Base-by-base conservation (phyloP, 2,888 invertebrate genomes). In the Drosophila picticornis region DNA sequence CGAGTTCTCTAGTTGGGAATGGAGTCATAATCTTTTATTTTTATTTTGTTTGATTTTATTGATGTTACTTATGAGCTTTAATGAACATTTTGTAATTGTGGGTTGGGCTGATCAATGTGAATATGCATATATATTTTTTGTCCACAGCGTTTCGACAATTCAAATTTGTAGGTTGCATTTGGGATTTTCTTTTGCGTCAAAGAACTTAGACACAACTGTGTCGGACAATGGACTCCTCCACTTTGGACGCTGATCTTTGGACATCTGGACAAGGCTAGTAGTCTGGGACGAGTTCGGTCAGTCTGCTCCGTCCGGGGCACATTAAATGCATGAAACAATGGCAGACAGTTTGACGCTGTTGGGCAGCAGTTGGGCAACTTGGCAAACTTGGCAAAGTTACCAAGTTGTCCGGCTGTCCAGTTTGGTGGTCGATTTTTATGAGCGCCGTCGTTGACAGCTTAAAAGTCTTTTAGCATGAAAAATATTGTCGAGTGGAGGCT, bases 391-490 rank as follows among this genome's bases (percentile, higher is more conserved):
- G 61, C 51, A 53, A 52, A 75, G 59, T 53, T 71, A 25, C 46
- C 46, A 46, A 46, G 71, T 70, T 55, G 38, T 55, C 55, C 34
- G 51, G 34, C 61, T 62, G 72, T 77, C 69, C 71, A 60, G 75
- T 71, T 77, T 60, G 90, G 86, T 85, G 86, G 88, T 81, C 86
- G 76, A 87, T 90, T 88, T 87, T 87, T 87, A 87, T 90, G 86
- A 90, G 85, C 88, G 75, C 61, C 75, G 83, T 64, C 72, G 86
- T 75, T 87, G 86, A 87, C 86, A 87, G 90, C 86, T 87, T 87
- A 87, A 87, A 87, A 87, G 86, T 81, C 88, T 87, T 86, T 88
- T 88, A 90, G 86, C 86, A 85, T 85, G 86, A 72, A 89, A 86
- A 86, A 86, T 86, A 89, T 82, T 78, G 83, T 84, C 88, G 82